Evolutionary conservation across 1,140 invertebrate species (phyloP), one percentile per base, ranked within the genome.

Genomic region (Aphaenogaster ashmeadi): DNA sequence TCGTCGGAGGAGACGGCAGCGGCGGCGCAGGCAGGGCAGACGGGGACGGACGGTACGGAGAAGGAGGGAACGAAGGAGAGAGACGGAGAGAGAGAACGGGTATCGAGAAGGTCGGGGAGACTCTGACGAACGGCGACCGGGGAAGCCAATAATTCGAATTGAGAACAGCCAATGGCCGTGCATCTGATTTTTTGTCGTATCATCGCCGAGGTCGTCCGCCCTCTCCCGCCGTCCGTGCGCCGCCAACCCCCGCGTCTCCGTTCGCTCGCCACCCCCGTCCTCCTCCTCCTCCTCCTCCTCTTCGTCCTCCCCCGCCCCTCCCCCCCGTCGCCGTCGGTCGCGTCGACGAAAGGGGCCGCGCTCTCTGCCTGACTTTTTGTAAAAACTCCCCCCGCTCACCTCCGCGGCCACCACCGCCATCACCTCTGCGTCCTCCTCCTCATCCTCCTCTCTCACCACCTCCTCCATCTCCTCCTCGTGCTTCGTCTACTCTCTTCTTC

Each of bases 111-210:
- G 89, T 90, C 90, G 91, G 92, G 90, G 92, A 91, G 92, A 88
- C 88, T 93, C 94, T 95, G 94, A 95, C 94, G 94, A 94, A 95
- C 94, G 93, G 92, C 94, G 93, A 94, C 93, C 92, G 93, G 94
- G 94, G 94, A 95, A 95, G 94, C 94, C 95, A 95, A 95, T 95
- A 95, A 95, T 95, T 95, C 94, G 94, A 95, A 95, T 95, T 95
- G 94, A 94, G 94, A 95, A 94, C 94, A 95, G 95, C 94, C 95
- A 95, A 95, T 95, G 94, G 94, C 94, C 94, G 94, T 94, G 94
- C 94, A 95, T 95, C 94, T 95, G 94, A 95, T 95, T 95, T 95
- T 95, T 95, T 95, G 94, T 95, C 93, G 92, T 93, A 94, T 94
- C 93, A 94, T 94, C 94, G 93, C 89, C 91, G 93, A 93, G 93